Base-by-base conservation (phyloP, 1,140 invertebrate genomes). In the Heliconius melpomene region DNA sequence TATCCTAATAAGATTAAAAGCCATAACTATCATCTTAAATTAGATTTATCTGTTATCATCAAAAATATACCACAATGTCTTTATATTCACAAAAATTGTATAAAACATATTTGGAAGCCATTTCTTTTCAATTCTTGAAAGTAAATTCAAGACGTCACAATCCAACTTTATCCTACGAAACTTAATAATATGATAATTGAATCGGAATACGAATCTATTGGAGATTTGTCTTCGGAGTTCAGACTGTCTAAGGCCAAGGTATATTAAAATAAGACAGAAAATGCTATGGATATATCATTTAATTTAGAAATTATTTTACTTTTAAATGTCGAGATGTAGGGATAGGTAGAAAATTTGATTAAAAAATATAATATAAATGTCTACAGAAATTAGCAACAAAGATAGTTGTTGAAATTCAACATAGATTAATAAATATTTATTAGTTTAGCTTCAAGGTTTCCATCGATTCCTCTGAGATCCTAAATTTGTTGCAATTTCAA, bases 161-260 rank as follows among this genome's bases (percentile, higher is more conserved):
- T 72, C 71, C 71, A 72, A 72, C 71, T 38, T 72, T 40, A 38
- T 72, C 32, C 71, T n/a, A 72, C 71, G 71, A 38, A 72, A 72
- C 71, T 72, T 72, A 72, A 72, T 72, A 72, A 40, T 72, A 72
- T 72, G 71, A 72, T 72, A 72, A 72, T 72, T 72, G 71, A 72
- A 66, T 66, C 23, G 60, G 23, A 66, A 72, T 72, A 72, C 71
- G 36, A 38, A 72, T 72, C 71, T 72, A 72, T 72, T 72, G 71
- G 71, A 66, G 71, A 72, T 72, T 72, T 72, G 71, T 72, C 71
- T 72, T 72, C n/a, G 54, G 54, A 57, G n/a, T 23, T 57, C 71
- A 72, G 71, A n/a, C 71, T 72, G 71, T 66, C 60, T 66, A 66
- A 72, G 71, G 71, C 60, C 16, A 66, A 72, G 71, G 71, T 72